phyloP scores from a whole-genome alignment of 2,113 vertebrate species.

The Pyrgilauda ruficollis region DNA sequence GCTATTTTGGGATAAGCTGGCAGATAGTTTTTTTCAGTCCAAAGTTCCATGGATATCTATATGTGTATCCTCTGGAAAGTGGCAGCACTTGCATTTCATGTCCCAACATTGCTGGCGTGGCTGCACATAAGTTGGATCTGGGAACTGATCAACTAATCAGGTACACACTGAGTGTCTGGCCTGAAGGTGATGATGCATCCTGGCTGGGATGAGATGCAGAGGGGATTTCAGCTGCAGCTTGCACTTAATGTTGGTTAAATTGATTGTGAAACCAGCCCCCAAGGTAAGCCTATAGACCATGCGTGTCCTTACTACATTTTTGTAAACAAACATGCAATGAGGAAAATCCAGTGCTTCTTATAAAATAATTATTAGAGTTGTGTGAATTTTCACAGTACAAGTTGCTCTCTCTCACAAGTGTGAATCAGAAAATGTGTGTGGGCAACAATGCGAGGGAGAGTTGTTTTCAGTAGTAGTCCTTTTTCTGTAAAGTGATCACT shows the following conservation, averaged over 20 bases:
- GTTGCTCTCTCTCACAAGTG: background rate
- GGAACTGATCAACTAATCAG: background rate
- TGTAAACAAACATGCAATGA: background rate
- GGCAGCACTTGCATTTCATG: background rate
- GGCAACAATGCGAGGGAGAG: background rate
- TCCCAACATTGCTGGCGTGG: background rate
- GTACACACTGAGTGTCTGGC: background rate
- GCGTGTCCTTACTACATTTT: background rate
- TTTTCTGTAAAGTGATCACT: background rate
- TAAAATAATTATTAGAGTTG: background rate
- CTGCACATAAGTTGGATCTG: background rate
- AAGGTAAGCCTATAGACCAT: background rate
- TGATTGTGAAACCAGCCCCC: background rate
- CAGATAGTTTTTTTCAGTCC: background rate
- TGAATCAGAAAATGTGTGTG: background rate
- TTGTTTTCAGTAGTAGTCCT: background rate
- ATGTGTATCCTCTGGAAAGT: background rate
- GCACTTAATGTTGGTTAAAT: background rate
- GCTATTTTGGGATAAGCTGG: background rate
- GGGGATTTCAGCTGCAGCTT: background rate
- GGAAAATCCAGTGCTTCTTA: background rate
- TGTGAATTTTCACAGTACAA: background rate
- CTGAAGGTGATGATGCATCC: background rate
- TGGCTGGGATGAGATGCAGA: background rate
- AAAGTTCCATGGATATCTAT: accelerated